These are phyloP conservation scores for Maconellicoccus hirsutus DNA, from an alignment of 1,140 invertebrate genomes.

Conservation along the genomic window DNA sequence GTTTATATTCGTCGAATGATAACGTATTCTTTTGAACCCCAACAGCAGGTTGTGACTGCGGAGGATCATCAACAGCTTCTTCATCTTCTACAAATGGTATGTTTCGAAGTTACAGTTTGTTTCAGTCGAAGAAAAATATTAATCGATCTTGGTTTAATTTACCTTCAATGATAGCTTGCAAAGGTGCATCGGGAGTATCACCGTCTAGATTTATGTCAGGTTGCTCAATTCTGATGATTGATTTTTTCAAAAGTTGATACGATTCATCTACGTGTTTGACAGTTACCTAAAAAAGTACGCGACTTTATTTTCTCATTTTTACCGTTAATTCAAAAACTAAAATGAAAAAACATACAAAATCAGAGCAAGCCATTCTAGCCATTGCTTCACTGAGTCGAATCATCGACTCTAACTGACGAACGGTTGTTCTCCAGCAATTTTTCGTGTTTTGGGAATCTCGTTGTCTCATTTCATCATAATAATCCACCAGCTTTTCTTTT, in stretches of 20 bases:
- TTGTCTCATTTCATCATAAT: constrained; percentile 77
- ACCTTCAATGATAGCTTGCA: constrained; percentile 13
- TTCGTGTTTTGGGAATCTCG: constrained; percentile 56
- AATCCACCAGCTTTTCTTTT: constrained; percentile 69
- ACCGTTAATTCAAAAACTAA: not conserved
- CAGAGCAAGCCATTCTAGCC: constrained; percentile 88
- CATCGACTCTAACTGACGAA: constrained; percentile 97
- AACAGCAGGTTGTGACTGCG: constrained; percentile 32
- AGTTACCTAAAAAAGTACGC: constrained; percentile 39
- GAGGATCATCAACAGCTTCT: constrained; percentile 25
- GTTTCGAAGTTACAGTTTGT: too few relatives aligned
- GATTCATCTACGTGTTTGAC: constrained; percentile 88
- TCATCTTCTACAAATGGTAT: too few relatives aligned
- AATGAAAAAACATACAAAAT: constrained; percentile 49
- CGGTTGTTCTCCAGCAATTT: constrained; percentile 89
- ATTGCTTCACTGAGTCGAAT: constrained; percentile 91
- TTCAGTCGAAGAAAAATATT: too few relatives aligned
- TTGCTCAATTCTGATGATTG: constrained; percentile 94
- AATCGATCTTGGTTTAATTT: not conserved
- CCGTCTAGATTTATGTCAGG: constrained; percentile 85
- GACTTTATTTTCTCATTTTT: not conserved
- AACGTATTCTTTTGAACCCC: constrained; percentile 59
- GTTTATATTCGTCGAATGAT: constrained; percentile 91
- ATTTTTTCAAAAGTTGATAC: constrained; percentile 85
- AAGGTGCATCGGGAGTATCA: constrained; percentile 37